Percentiles rank a stretch among this genome's conserved stretches.
These are phyloP conservation scores for Sipha maydis DNA, from an alignment of 2,888 invertebrate genomes.

Conservation along the genomic window DNA sequence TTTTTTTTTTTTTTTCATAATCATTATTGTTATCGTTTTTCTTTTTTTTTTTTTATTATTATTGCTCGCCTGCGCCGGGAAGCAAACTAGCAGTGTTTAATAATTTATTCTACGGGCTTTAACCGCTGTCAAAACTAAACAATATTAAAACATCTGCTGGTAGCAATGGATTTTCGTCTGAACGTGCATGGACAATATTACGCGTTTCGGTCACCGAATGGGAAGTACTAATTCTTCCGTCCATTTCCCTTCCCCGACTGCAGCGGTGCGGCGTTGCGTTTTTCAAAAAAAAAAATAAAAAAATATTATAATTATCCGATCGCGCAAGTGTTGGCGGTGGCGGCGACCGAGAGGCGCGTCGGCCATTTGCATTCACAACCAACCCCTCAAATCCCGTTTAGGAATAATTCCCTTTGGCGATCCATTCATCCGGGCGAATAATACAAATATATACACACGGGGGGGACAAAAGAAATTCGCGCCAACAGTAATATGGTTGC, in stretches of 20 bases:
- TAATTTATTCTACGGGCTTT: too few relatives aligned
- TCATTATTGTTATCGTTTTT: too few relatives aligned
- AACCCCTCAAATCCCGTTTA: constrained; percentile 58
- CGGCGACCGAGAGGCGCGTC: constrained; percentile 43
- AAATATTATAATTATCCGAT: constrained; percentile 41
- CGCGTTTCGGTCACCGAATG: not conserved
- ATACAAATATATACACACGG: constrained; percentile 23
- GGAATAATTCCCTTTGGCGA: constrained; percentile 60
- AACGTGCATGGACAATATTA: not conserved
- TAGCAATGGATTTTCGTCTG: too few relatives aligned
- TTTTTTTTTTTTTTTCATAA: too few relatives aligned
- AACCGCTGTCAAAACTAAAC: too few relatives aligned
- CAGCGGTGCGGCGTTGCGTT: not conserved
- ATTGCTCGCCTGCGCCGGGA: too few relatives aligned
- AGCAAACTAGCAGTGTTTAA: too few relatives aligned
- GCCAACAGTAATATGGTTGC: constrained; percentile 55
- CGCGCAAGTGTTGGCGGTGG: not conserved
- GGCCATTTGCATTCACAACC: constrained; percentile 59
- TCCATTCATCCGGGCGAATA: constrained; percentile 56
- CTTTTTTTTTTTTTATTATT: too few relatives aligned
- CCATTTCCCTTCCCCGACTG: not conserved
- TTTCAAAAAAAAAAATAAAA: constrained; percentile 12
- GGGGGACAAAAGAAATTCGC: constrained; percentile 51
- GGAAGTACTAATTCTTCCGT: constrained; percentile 16
- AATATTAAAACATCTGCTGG: too few relatives aligned